phyloP scores from a whole-genome alignment of 1,140 invertebrate species.

The Dryas iulia region DNA sequence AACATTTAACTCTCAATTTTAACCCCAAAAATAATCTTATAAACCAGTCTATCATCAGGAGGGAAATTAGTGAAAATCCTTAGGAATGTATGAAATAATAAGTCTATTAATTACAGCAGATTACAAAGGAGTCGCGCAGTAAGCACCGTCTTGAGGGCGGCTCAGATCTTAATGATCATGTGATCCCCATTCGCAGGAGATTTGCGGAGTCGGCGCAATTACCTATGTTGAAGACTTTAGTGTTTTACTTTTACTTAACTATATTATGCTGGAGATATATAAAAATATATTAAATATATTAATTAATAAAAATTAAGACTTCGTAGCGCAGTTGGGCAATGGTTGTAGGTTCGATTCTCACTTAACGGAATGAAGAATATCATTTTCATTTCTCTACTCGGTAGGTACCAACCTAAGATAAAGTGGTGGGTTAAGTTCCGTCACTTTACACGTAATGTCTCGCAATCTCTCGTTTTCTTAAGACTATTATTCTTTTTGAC shows the following conservation, averaged over 20 bases:
- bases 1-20: neutral
- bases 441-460: too few relatives aligned
- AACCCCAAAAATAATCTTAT: conserved; percentile 14
- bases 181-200: conserved; percentile 48
- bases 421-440: too few relatives aligned
- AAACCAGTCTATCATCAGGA: conserved; percentile 27
- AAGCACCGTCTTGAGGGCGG: conserved; percentile 48
- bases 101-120: conserved; percentile 58
- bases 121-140: conserved; percentile 54
- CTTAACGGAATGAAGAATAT: too few relatives aligned
- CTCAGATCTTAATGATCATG: conserved; percentile 56
- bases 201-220: conserved; percentile 46
- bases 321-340: too few relatives aligned
- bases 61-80: conserved; percentile 37
- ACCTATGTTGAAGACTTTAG: conserved; percentile 24
- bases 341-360: too few relatives aligned
- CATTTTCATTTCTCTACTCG: too few relatives aligned
- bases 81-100: conserved; percentile 56
- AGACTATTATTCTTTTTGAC: too few relatives aligned
- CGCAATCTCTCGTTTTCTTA: too few relatives aligned
- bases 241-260: neutral
- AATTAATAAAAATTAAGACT: too few relatives aligned
- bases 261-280: too few relatives aligned
- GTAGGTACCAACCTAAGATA: too few relatives aligned
- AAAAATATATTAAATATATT: too few relatives aligned